phyloP scores from a whole-genome alignment of 1,140 invertebrate genomes.

The Aricia agestis region DNA sequence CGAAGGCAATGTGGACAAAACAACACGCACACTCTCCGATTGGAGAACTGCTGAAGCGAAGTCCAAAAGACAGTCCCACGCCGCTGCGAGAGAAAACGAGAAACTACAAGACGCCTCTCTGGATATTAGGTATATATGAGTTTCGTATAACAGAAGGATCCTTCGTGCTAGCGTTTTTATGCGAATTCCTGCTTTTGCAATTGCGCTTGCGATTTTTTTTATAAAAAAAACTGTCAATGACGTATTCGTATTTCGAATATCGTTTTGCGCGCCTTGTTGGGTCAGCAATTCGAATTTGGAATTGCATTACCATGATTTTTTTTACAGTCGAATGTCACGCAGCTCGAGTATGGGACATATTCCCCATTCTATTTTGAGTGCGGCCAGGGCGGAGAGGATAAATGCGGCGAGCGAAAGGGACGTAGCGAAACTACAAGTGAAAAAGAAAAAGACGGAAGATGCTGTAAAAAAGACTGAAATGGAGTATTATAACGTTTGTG shows the following conservation, averaged over 20 bases:
- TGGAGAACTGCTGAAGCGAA: conserved; percentile 91
- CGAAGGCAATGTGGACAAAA: conserved; percentile 91
- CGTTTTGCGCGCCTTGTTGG: background rate
- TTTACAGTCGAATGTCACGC: conserved; percentile 62
- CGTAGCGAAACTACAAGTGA: conserved; percentile 86
- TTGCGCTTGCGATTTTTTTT: conserved; percentile 33
- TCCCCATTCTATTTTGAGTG: conserved; percentile 61
- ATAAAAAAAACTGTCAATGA: background rate
- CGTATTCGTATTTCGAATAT: background rate
- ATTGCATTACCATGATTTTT: conserved; percentile 19
- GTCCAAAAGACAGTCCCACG: conserved; percentile 90
- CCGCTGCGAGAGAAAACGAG: conserved; percentile 90
- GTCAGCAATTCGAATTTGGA: background rate
- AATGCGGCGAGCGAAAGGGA: conserved; percentile 69
- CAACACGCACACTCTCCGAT: conserved; percentile 87
- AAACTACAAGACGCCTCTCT: conserved; percentile 86
- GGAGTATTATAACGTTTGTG: conserved; percentile 94
- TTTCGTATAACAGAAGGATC: conserved; percentile 56
- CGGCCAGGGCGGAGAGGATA: conserved; percentile 56
- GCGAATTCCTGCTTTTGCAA: conserved; percentile 38
- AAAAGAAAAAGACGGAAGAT: conserved; percentile 93
- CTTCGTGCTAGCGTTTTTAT: conserved; percentile 43
- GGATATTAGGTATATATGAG: conserved; percentile 67
- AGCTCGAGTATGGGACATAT: conserved; percentile 69
- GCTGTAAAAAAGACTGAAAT: conserved; percentile 92